Evolutionary conservation across 2,888 invertebrate genomes (phyloP), one percentile per base, ranked within the genome.

Genomic region (Catocala sponsa): DNA sequence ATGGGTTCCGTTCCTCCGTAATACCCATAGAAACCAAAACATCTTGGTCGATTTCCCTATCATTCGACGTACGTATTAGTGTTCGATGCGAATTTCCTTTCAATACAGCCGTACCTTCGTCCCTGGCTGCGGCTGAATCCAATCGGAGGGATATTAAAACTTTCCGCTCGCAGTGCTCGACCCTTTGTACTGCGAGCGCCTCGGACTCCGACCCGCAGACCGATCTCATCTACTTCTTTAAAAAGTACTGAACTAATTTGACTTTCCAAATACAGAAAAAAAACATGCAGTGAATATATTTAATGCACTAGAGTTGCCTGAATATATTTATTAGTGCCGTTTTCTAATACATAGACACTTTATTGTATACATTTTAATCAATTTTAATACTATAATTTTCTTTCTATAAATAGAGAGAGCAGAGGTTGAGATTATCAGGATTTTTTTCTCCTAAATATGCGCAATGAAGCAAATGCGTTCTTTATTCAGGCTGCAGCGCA

Each of bases 81-180:
- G 88, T 88, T 90, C 87, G 88, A 88, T 83, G 79, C 79, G 79
- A 87, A 88, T 87, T 87, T 87, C 84, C 84, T 85, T 87, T 84
- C 83, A 84, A 84, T 86, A 82, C 81, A 52, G 51, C 48, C 68
- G 79, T 85, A 84, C 84, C 85, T 85, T 83, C 86, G 82, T 86
- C 85, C 84, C 81, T 77, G 84, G 82, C 84, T 90, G 87, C 79
- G 88, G 90, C 88, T 88, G 88, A 87, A 92, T 91, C 92, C 90
- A 91, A 92, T 92, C 91, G 89, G 86, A 87, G 88, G 90, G 92
- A 93, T 94, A 94, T 94, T 94, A 94, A 93, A 94, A 94, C 89
- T 92, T 94, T 92, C 87, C 86, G 85, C 85, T 86, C 85, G 84
- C 85, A 79, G 83, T 84, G 80, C 83, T 81, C 76, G 76, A 81